Evolutionary conservation across 2,888 invertebrate species (phyloP), one percentile per base, ranked within the genome.

Genomic region (Chrysodeixis includens): DNA sequence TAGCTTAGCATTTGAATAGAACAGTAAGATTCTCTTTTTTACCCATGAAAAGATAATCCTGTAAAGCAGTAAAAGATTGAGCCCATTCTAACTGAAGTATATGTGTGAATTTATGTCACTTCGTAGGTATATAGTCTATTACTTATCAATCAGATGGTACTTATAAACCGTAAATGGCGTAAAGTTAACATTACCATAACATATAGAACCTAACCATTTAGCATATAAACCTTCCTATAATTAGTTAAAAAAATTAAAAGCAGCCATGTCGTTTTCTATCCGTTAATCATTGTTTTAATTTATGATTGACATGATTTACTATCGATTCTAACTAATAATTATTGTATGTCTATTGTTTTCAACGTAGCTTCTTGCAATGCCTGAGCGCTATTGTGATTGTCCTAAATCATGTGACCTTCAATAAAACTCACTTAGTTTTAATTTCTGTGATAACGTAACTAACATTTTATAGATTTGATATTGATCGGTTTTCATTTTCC

Each of bases 271-370:
- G 46, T 20, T 40, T n/a, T n/a, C n/a, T 40, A 40, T n/a, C n/a
- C 40, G 40, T 40, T 40, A 49, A 49, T 49, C 18, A 49, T 20
- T 12, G 20, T 20, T 49, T 49, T 49, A 49, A 49, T 49, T 35
- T 46, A 49, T 20, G 46, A 49, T 49, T 49, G 46, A 49, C 46
- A 20, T 49, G 20, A 49, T 49, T 49, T 10, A 49, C 46, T 10
- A 20, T 49, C 46, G 46, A 20, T 49, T 49, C 46, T 20, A 20
- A 49, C 20, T 49, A 49, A 49, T 49, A 18, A 49, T 49, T 49
- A 49, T 49, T 49, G 16, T 44, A 49, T 16, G 10, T 49, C 46
- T 49, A 49, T 49, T 49, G 46, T 49, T 20, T 49, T 49, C 46
- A 20, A 7, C 46, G 10, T 20, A 7, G 40, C 40, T 40, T n/a